Base-by-base conservation (phyloP, 2,797 vertebrate species). In the Sylvilagus floridanus region DNA sequence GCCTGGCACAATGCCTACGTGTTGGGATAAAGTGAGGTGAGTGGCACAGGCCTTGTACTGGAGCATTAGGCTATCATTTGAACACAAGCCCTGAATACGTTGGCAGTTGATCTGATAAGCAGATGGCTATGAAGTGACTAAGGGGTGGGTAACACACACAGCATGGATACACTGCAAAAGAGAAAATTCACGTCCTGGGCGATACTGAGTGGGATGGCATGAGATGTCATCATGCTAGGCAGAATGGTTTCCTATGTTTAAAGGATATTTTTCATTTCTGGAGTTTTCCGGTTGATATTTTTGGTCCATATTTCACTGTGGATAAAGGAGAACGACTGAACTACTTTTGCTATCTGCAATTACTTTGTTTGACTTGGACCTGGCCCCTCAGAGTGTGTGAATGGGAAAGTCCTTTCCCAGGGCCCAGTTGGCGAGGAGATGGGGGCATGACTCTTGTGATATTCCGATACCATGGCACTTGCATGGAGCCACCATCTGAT, bases 271-370 rank as follows among this genome's bases (percentile, higher is more conserved):
- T 94, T 79, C 79, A 57, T 42, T 77, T 85, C 82, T 90, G 88
- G 57, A 73, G 85, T 72, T 94, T 94, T 94, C 87, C 93, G 90
- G 54, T 63, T 69, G 84, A 54, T 73, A 47, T 50, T 72, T 72
- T 90, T 81, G 72, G 87, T 71, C 24, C 57, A 72, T 47, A 81
- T 60, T 81, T 63, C 42, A 90, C 11, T 57, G 28, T n/a, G 50
- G 73, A 42, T 65, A 17, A 32, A 42, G 65, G 54, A 57, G 12
- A 66, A 17, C 17, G 2, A 54, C 42, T 19, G 4, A 76, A 75
- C 7, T 28, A 4, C 21, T 90, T 75, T 22, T 35, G 22, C 11
- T 62, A 22, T 63, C 73, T 76, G 73, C 57, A 68, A 77, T 42
- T n/a, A 37, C 35, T 57, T 24, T n/a, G 6, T 71, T 92, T 68